phyloP scores from a whole-genome alignment of 2,888 invertebrate species.

The Eristalis tenax region DNA sequence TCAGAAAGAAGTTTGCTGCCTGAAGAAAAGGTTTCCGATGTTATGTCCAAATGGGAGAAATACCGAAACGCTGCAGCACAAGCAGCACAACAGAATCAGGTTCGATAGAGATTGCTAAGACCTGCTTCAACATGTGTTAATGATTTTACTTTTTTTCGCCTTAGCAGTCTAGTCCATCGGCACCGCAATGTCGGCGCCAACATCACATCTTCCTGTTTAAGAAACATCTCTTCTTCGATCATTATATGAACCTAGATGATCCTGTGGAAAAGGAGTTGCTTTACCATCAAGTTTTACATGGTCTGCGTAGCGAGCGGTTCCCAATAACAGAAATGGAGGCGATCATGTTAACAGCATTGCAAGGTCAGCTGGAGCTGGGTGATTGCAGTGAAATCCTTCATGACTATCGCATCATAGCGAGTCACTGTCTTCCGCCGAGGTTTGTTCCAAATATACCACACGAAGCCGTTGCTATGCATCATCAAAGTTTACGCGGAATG shows the following conservation, averaged over 20 bases:
- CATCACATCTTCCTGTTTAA: slow-evolving; percentile 89
- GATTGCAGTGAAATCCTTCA: slow-evolving; percentile 88
- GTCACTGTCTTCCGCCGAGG: slow-evolving; percentile 91
- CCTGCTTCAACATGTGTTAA: background rate
- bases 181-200: slow-evolving; percentile 82
- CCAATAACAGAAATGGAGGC: slow-evolving; percentile 97
- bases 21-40: slow-evolving; percentile 95
- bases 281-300: slow-evolving; percentile 96
- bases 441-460: slow-evolving; percentile 89
- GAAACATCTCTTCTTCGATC: slow-evolving; percentile 91
- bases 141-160: slow-evolving; percentile 13
- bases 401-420: slow-evolving; percentile 87
- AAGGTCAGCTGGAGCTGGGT: slow-evolving; percentile 95
- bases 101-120: slow-evolving; percentile 45
- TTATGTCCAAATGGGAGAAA: slow-evolving; percentile 97
- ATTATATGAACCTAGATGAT: slow-evolving; percentile 89
- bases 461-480: slow-evolving; percentile 94
- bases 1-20: slow-evolving; percentile 92
- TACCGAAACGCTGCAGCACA: slow-evolving; percentile 88
- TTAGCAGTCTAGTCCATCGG: slow-evolving; percentile 77
- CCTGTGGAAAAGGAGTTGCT: slow-evolving; percentile 96
- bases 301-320: slow-evolving; percentile 93
- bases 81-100: slow-evolving; percentile 80
- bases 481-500: slow-evolving; percentile 94
- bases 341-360: slow-evolving; percentile 95